phyloP scores from a whole-genome alignment of 1,140 invertebrate genomes.

The Helicoverpa zea region DNA sequence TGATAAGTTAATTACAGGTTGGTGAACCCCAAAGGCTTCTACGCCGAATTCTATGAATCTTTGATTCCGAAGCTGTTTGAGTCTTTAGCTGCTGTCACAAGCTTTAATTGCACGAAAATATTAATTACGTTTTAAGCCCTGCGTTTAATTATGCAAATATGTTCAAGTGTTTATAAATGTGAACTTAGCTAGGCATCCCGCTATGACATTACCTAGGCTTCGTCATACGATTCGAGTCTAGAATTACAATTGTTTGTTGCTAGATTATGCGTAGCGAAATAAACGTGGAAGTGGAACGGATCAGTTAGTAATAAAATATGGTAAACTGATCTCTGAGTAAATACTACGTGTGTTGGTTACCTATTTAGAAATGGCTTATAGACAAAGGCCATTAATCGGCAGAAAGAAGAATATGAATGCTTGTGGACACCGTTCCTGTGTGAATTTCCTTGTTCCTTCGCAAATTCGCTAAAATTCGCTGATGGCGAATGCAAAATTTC shows the following conservation, averaged over 20 bases:
- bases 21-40: too few relatives aligned
- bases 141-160: slow-evolving; percentile 32
- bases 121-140: slow-evolving; percentile 12
- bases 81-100: neutral
- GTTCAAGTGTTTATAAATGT: slow-evolving; percentile 39
- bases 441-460: too few relatives aligned
- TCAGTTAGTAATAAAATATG: slow-evolving; percentile 19
- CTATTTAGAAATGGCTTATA: too few relatives aligned
- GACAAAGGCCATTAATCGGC: too few relatives aligned
- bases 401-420: too few relatives aligned
- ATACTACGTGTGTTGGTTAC: too few relatives aligned
- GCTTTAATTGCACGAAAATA: neutral
- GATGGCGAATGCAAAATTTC: too few relatives aligned
- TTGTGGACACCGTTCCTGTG: too few relatives aligned
- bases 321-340: neutral
- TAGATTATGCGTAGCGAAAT: neutral
- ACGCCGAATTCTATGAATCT: too few relatives aligned
- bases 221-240: slow-evolving; percentile 35
- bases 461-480: too few relatives aligned
- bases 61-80: too few relatives aligned
- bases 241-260: slow-evolving; percentile 42
- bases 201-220: slow-evolving; percentile 43
- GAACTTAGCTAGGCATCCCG: slow-evolving; percentile 36
- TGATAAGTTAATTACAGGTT: too few relatives aligned
- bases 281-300: neutral